phyloP scores from a whole-genome alignment of 2,113 vertebrate genomes.

The Amblyopsis rosae region DNA sequence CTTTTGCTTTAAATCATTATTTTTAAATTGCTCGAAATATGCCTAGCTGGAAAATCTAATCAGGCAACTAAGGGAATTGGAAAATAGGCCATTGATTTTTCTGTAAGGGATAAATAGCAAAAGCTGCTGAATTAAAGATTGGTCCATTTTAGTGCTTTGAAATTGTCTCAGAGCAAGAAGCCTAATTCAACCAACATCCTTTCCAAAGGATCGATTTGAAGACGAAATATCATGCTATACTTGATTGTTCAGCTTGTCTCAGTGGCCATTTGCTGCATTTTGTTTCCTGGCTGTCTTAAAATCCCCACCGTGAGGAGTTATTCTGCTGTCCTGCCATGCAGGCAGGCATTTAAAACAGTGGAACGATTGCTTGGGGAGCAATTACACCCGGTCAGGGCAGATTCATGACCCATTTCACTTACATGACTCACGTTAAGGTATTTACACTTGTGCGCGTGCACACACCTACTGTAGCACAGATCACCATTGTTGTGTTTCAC shows the following conservation, averaged over 20 bases:
- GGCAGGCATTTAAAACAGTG: conserved; percentile 71
- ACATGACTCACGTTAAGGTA: conserved; percentile 41
- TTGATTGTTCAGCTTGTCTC: conserved; percentile 63
- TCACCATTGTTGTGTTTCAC: conserved; percentile 26
- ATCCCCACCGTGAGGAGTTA: conserved; percentile 53
- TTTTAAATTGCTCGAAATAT: conserved; percentile 39
- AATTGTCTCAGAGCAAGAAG: conserved; percentile 40
- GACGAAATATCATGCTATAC: conserved; percentile 69
- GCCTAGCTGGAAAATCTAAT: conserved; percentile 45
- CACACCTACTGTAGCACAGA: conserved; percentile 11
- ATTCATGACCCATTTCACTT: conserved; percentile 60
- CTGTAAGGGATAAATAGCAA: conserved; percentile 42
- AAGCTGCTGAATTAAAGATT: conserved; percentile 64
- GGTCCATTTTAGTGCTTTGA: conserved; percentile 48
- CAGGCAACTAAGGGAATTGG: conserved; percentile 35
- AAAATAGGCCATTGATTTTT: conserved; percentile 48
- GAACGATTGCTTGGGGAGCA: conserved; percentile 66
- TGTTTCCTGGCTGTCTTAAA: conserved; percentile 62
- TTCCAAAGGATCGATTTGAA: conserved; percentile 63
- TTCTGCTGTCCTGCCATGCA: conserved; percentile 59
- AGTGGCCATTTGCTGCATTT: conserved; percentile 49
- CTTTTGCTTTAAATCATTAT: conserved; percentile 30
- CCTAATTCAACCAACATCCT: conserved; percentile 65
- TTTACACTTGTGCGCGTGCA: conserved; percentile 34
- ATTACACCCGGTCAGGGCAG: conserved; percentile 68